A percentile compares a stretch with the other conserved stretches of the same genome.
Evolutionary conservation across 1,140 invertebrate species (phyloP).

Genomic region (Matsumurasca onukii): DNA sequence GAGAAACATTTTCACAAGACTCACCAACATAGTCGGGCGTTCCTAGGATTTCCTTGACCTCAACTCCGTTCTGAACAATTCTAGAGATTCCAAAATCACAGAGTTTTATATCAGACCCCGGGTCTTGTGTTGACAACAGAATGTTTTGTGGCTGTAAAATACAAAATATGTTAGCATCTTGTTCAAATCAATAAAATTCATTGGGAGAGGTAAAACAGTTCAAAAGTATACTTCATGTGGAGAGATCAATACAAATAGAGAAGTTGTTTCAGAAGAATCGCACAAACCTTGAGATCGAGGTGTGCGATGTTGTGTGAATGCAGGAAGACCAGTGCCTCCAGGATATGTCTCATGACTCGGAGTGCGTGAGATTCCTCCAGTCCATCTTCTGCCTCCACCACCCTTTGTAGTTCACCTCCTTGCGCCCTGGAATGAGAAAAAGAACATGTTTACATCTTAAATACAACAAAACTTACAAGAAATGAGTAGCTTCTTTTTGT

Average conservation of each 20-base stretch:
- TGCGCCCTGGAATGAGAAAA: slow-evolving; percentile 60
- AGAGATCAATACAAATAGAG: background rate
- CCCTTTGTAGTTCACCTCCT: slow-evolving; percentile 88
- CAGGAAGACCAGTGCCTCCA: slow-evolving; percentile 82
- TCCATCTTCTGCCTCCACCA: slow-evolving; percentile 88
- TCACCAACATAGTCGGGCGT: slow-evolving; percentile 91
- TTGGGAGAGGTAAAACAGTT: background rate
- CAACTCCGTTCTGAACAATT: slow-evolving; percentile 81
- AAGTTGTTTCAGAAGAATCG: background rate
- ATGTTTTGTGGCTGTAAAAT: slow-evolving; percentile 85
- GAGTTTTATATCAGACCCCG: slow-evolving; percentile 78
- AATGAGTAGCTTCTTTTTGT: too few species aligned
- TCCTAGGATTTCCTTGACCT: slow-evolving; percentile 91
- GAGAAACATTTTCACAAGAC: too few species aligned
- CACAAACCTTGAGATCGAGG: slow-evolving; percentile 81
- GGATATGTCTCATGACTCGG: slow-evolving; percentile 79
- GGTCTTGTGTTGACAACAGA: slow-evolving; percentile 72
- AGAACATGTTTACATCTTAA: too few species aligned
- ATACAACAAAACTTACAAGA: too few species aligned
- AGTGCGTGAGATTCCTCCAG: slow-evolving; percentile 76
- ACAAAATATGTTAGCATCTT: slow-evolving; percentile 4
- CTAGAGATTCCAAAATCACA: slow-evolving; percentile 96
- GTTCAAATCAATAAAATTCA: slow-evolving; percentile 48
- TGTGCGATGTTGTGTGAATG: slow-evolving; percentile 89
- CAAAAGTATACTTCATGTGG: background rate